A percentile compares a stretch with the other conserved stretches of the same genome.
Conservation (phyloP, 2,797 vertebrate genomes). For the Nyctalus aviator region DNA sequence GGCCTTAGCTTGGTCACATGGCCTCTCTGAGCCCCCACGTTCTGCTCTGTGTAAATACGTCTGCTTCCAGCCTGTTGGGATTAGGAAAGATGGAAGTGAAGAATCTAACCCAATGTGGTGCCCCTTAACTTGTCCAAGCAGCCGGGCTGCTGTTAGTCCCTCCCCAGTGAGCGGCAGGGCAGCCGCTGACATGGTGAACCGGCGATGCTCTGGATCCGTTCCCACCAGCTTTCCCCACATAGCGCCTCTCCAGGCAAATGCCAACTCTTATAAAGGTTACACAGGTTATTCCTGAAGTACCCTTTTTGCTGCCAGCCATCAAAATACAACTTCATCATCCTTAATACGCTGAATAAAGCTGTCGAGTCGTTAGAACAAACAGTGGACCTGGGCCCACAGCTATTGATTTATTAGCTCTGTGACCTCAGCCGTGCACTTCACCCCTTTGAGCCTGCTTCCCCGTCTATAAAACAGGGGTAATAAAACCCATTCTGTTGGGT, state of each 20-base stretch:
- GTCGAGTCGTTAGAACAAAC: neutral
- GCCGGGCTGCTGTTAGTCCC: neutral
- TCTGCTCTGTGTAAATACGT: neutral
- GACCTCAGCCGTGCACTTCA: neutral
- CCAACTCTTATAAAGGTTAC: neutral
- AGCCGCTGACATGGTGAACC: neutral
- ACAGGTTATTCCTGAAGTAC: constrained; percentile 55
- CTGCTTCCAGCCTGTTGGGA: neutral
- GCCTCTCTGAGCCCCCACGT: neutral
- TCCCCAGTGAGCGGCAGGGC: neutral
- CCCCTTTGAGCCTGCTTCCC: constrained; percentile 17
- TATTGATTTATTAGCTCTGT: constrained; percentile 40
- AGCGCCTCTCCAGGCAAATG: neutral
- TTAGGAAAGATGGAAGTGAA: neutral
- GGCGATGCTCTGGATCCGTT: neutral
- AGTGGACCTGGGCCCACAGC: neutral
- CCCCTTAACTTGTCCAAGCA: neutral
- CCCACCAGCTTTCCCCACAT: neutral
- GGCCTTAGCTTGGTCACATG: neutral
- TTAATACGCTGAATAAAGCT: neutral
- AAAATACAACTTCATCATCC: neutral
- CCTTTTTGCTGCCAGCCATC: constrained; percentile 7
- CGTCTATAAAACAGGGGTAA: constrained; percentile 43
- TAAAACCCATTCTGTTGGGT: neutral
- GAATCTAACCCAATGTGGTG: neutral